These are phyloP conservation scores for Actinemys pallida DNA, from an alignment of 2,113 vertebrate species.

Conservation along the genomic window DNA sequence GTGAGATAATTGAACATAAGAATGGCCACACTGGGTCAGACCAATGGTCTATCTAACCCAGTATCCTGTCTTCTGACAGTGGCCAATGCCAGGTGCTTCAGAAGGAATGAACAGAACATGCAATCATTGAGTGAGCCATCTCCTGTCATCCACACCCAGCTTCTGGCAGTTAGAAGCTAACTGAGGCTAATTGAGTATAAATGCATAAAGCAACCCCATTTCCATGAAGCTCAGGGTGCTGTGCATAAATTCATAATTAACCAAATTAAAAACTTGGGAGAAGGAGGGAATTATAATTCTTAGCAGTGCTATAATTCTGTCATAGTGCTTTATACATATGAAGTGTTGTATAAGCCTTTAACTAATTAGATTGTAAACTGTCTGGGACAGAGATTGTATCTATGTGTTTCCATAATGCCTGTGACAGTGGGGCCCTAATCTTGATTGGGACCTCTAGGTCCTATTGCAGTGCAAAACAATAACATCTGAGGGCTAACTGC, in stretches of 20 bases:
- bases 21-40: neutral
- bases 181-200: too few relatives aligned
- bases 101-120: too few relatives aligned
- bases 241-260: rapidly evolving
- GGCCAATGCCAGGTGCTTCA: too few relatives aligned
- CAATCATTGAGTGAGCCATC: too few relatives aligned
- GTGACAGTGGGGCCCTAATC: neutral
- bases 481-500: neutral
- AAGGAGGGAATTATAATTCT: neutral
- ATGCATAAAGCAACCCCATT: too few relatives aligned
- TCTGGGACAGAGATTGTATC: neutral
- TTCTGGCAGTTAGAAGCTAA: too few relatives aligned
- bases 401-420: neutral
- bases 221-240: neutral
- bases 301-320: neutral
- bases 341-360: too few relatives aligned
- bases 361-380: neutral
- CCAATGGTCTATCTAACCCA: neutral
- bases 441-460: neutral
- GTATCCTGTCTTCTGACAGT: too few relatives aligned
- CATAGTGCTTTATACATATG: too few relatives aligned
- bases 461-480: neutral
- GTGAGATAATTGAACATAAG: neutral
- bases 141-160: too few relatives aligned
- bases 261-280: neutral